Evolutionary conservation across 30 jellyfish, hydroid and myxozoan genomes (phyloP).

Genomic region (Turritopsis dohrnii): DNA sequence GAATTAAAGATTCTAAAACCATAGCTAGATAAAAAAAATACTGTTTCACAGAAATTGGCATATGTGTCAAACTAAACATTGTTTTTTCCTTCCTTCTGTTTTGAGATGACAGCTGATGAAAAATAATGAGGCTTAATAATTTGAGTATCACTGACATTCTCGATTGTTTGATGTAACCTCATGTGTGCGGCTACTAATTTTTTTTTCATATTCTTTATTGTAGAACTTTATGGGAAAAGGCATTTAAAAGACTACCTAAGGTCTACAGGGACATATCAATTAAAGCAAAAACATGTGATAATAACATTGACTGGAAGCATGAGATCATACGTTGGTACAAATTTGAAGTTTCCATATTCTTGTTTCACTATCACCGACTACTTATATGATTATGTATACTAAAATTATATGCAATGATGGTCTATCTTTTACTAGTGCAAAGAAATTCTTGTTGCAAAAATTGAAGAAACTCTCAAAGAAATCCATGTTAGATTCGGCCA

Average conservation of each 20-base stretch:
- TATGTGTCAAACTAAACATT: no score
- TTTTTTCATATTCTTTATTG: not conserved
- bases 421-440: not conserved
- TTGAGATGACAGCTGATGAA: no score
- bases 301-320: not conserved
- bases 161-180: no score
- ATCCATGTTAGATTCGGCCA: not conserved
- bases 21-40: no score
- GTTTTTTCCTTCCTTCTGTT: no score
- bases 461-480: not conserved
- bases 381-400: no score
- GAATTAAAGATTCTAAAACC: no score
- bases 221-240: slow-evolving; percentile 5
- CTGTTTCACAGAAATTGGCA: no score
- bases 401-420: no score
- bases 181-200: no score
- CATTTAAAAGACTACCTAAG: not conserved
- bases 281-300: slow-evolving; percentile 3
- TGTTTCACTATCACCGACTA: not conserved
- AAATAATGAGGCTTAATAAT: no score
- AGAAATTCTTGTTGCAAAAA: not conserved
- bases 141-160: no score
- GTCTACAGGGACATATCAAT: not conserved
- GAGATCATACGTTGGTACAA: not conserved
- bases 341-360: not conserved